Conservation (phyloP, 2,888 invertebrate species). For the Xestia xanthographa region DNA sequence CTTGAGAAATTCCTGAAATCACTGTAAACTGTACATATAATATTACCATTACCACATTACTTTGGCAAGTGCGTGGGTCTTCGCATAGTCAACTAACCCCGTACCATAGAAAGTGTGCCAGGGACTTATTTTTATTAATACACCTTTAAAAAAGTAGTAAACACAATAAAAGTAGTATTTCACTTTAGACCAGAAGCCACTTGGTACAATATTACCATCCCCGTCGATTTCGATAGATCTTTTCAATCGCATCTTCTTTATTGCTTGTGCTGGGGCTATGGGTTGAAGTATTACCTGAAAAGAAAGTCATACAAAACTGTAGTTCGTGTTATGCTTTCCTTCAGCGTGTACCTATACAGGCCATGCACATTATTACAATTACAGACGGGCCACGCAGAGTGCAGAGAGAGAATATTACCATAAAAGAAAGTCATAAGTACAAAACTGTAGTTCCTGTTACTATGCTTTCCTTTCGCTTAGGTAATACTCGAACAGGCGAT, state of each 20-base stretch:
- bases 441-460: no score
- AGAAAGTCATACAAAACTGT: not conserved
- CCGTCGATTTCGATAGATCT: not conserved
- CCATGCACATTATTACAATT: not conserved
- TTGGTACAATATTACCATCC: not conserved
- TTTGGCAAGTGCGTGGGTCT: not conserved
- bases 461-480: no score
- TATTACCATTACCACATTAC: not conserved
- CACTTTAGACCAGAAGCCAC: not conserved
- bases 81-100: not conserved
- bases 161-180: not conserved
- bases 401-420: no score
- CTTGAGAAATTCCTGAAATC: not conserved
- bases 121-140: not conserved
- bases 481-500: no score
- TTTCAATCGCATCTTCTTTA: not conserved
- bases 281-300: constrained; percentile 2
- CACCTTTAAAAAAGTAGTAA: not conserved
- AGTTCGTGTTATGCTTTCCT: not conserved
- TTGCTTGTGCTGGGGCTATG: not conserved
- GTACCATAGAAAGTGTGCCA: not conserved
- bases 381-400: not conserved
- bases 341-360: not conserved
- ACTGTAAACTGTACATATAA: not conserved
- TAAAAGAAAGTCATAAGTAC: no score